Percentiles rank a stretch among this genome's conserved stretches.
Evolutionary conservation across 2,888 invertebrate genomes (phyloP).

Genomic region (Bhutanitis thaidina): DNA sequence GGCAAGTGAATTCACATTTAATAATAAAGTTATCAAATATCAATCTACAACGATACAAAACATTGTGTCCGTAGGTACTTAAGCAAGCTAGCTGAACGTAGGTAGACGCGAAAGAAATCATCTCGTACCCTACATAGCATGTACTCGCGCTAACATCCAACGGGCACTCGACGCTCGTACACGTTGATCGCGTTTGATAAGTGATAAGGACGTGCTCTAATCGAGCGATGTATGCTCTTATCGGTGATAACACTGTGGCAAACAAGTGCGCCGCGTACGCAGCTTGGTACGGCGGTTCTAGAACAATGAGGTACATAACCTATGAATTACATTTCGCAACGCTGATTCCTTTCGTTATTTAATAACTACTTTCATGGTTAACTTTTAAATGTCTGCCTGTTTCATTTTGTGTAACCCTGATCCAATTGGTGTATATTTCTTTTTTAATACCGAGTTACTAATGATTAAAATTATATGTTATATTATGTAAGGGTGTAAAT

Average conservation of each 20-base stretch:
- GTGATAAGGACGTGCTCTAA: constrained; percentile 56
- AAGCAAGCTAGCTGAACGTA: too few relatives aligned
- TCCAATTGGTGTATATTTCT: too few relatives aligned
- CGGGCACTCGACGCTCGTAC: constrained; percentile 1
- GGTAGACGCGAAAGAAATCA: constrained; percentile 18
- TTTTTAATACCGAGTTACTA: too few relatives aligned
- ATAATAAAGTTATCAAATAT: too few relatives aligned
- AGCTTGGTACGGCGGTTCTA: constrained; percentile 51
- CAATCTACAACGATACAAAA: too few relatives aligned
- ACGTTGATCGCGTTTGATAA: constrained; percentile 66
- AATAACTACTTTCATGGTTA: not conserved
- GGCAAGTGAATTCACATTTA: too few relatives aligned
- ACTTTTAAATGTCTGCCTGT: too few relatives aligned
- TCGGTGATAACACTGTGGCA: constrained; percentile 65
- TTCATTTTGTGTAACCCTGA: too few relatives aligned
- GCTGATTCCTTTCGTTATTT: not conserved
- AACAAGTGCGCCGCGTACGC: constrained; percentile 58
- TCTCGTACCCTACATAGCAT: not conserved
- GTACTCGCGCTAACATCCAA: not conserved
- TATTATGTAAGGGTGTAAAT: too few relatives aligned
- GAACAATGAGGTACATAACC: constrained; percentile 51
- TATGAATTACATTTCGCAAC: constrained; percentile 14
- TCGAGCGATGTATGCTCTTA: constrained; percentile 70
- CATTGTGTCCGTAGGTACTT: too few relatives aligned
- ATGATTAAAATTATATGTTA: too few relatives aligned